Percentiles rank a stretch among this genome's conserved stretches.
Evolutionary conservation across 92 coral and sea anemone species (phyloP).

Genomic region (Anthopleura xanthogrammica): DNA sequence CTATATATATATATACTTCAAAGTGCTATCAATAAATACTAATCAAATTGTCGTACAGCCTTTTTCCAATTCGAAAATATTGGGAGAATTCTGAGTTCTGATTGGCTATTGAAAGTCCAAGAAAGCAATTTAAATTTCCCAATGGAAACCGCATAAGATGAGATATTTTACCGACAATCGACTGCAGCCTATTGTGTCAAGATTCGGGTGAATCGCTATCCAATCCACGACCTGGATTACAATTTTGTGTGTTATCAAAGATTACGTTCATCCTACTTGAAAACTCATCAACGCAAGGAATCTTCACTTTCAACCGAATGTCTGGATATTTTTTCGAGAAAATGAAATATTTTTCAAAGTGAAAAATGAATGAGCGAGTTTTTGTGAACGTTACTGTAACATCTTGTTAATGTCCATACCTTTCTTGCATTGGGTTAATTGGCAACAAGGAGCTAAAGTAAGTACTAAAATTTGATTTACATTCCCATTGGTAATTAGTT

Average conservation of each 20-base stretch:
- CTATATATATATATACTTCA: neutral
- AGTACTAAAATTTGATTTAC: constrained; percentile 1
- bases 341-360: neutral
- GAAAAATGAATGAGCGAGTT: neutral
- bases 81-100: neutral
- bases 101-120: neutral
- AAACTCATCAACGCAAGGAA: neutral
- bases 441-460: neutral
- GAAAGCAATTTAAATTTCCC: neutral
- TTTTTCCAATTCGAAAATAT: neutral
- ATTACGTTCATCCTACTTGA: neutral
- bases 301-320: neutral
- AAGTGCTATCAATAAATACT: neutral
- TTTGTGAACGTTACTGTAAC: neutral
- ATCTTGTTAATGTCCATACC: neutral
- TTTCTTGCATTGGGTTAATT: neutral
- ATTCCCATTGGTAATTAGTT: neutral
- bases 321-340: neutral
- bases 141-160: neutral
- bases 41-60: neutral
- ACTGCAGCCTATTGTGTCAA: constrained; percentile 1
- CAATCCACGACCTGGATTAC: neutral
- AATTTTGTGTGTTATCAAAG: neutral
- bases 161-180: constrained; percentile 4
- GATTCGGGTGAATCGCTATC: neutral